A percentile compares a stretch with the other conserved stretches of the same genome.
These are phyloP conservation scores for Esperia sulphurella DNA, from an alignment of 2,888 invertebrate genomes.

Conservation along the genomic window DNA sequence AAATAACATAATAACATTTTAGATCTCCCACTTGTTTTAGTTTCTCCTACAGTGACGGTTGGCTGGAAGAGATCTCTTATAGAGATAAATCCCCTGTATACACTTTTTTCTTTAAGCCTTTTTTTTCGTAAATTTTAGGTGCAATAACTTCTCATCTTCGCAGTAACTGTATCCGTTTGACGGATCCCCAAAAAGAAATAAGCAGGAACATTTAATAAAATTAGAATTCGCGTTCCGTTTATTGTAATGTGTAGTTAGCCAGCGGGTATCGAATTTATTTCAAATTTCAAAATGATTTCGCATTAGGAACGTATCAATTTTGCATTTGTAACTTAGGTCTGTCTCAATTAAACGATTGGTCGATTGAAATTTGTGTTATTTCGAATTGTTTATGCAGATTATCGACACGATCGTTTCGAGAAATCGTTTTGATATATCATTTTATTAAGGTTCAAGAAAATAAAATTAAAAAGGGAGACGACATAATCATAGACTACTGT, in stretches of 20 bases:
- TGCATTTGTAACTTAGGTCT: conserved; percentile 31
- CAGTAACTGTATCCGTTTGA: too few species aligned
- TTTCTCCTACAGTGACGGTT: too few species aligned
- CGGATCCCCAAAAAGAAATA: conserved; percentile 4
- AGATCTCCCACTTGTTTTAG: too few species aligned
- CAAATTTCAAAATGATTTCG: conserved; percentile 43
- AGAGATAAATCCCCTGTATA: too few species aligned
- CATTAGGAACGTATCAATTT: conserved; percentile 58
- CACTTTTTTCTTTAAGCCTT: too few species aligned
- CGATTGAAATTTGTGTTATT: conserved; percentile 29
- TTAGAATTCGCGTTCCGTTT: conserved; percentile 43
- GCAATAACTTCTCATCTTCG: too few species aligned
- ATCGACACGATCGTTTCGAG: conserved; percentile 28
- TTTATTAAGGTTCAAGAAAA: conserved; percentile 14
- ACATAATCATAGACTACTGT: conserved; percentile 44
- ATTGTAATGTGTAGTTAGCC: conserved; percentile 35
- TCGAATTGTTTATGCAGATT: conserved; percentile 32
- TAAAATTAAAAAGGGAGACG: conserved; percentile 29
- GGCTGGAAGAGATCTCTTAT: too few species aligned
- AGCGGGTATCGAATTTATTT: conserved; percentile 32
- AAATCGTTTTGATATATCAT: conserved; percentile 36
- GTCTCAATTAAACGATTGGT: conserved; percentile 6
- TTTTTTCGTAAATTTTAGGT: too few species aligned
- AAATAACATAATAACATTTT: too few species aligned
- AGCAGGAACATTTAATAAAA: conserved; percentile 7